phyloP scores from a whole-genome alignment of 1,140 invertebrate genomes.

The Bactericera cockerelli region DNA sequence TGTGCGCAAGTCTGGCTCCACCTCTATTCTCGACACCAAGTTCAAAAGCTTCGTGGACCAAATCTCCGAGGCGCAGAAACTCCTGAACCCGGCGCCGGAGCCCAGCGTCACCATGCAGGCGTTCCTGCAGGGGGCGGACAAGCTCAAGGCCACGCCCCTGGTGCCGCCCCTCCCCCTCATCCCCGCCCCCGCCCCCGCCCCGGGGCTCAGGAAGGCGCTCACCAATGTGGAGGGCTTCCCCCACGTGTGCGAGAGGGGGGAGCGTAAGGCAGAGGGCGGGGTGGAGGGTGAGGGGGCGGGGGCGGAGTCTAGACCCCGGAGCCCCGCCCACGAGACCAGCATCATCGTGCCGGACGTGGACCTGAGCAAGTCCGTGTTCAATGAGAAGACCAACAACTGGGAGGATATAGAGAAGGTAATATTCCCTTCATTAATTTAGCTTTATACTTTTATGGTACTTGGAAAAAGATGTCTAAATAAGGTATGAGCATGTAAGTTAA shows the following conservation, averaged over 20 bases:
- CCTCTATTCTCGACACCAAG: constrained; percentile 64
- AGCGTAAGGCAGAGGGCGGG: constrained; percentile 16
- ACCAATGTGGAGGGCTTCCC: constrained; percentile 21
- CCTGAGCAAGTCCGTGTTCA: constrained; percentile 18
- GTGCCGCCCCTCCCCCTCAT: constrained; percentile 24
- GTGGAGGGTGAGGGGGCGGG: constrained; percentile 25
- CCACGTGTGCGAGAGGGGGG: constrained; percentile 24
- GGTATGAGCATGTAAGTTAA: too few species aligned
- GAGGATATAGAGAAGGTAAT: constrained; percentile 18
- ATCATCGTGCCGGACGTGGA: constrained; percentile 44
- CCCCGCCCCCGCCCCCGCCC: constrained; percentile 8
- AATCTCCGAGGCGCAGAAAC: constrained; percentile 76
- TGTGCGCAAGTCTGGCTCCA: constrained; percentile 68
- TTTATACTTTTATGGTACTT: too few species aligned
- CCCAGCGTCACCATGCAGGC: constrained; percentile 59
- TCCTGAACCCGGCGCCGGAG: constrained; percentile 60
- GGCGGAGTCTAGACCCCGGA: constrained; percentile 32
- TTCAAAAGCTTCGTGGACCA: constrained; percentile 65
- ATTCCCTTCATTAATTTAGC: too few species aligned
- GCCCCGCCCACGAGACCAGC: constrained; percentile 42
- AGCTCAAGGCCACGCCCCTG: constrained; percentile 24
- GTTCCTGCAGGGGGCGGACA: constrained; percentile 40
- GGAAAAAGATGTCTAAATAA: too few species aligned
- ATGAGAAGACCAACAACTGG: background rate
- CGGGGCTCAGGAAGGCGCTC: constrained; percentile 20